A percentile compares a stretch with the other conserved stretches of the same genome.
Evolutionary conservation across 2,113 vertebrate species (phyloP).

Genomic region (Onychostruthus taczanowskii): DNA sequence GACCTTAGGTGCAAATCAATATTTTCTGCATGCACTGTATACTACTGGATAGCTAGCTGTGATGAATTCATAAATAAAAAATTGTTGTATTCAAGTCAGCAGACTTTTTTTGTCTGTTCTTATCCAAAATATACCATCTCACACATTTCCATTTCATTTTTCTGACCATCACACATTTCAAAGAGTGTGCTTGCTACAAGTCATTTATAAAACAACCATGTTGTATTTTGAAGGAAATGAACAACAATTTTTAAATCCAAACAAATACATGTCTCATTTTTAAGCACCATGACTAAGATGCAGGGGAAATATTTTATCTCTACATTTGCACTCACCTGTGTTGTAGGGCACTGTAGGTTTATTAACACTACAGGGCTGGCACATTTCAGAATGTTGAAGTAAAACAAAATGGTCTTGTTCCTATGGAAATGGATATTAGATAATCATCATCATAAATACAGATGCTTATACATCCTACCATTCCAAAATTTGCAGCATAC

Average conservation of each 20-base stretch:
- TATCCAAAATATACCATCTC: background rate
- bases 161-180: background rate
- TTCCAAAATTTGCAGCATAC: background rate
- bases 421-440: conserved; percentile 68
- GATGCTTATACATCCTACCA: background rate
- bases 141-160: background rate
- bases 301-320: background rate
- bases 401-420: conserved; percentile 95
- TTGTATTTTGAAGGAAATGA: background rate
- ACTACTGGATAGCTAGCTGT: background rate
- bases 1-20: background rate
- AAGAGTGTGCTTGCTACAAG: background rate
- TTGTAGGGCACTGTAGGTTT: conserved; percentile 95
- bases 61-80: background rate
- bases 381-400: conserved; percentile 95
- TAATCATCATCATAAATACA: background rate
- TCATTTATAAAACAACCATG: background rate
- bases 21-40: background rate
- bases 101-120: background rate
- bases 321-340: conserved; percentile 81
- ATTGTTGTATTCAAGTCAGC: background rate
- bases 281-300: background rate
- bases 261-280: background rate
- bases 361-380: conserved; percentile 85
- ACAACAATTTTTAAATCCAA: background rate